phyloP scores from a whole-genome alignment of 2,113 vertebrate genomes.

The Chaenocephalus aceratus region DNA sequence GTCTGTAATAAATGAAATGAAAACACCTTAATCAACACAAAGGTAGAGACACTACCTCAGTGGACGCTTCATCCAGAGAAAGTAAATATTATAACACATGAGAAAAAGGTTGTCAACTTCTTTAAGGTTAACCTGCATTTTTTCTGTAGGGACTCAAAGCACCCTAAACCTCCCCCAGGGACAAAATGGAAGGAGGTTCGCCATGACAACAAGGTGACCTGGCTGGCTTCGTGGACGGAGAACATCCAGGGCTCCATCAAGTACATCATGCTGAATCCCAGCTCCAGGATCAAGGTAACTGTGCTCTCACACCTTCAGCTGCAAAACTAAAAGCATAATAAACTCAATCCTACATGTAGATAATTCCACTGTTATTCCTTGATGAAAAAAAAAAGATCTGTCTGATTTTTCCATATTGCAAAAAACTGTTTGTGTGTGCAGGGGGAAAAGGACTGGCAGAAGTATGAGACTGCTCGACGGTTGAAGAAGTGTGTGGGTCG shows the following conservation, averaged over 20 bases:
- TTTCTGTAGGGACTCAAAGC: slow-evolving; percentile 90
- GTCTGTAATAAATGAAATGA: not conserved
- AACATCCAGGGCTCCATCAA: slow-evolving; percentile 98
- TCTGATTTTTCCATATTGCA: not conserved
- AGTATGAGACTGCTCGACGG: slow-evolving; percentile 94
- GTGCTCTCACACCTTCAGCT: not conserved
- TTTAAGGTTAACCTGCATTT: not conserved
- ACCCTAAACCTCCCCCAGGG: slow-evolving; percentile 91
- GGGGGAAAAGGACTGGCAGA: slow-evolving; percentile 99
- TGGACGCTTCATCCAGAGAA: not conserved
- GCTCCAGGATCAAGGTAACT: slow-evolving; percentile 95
- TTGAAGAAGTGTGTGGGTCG: slow-evolving; percentile 95
- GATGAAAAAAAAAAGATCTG: not conserved
- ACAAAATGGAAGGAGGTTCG: slow-evolving; percentile 96
- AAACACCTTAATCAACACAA: not conserved
- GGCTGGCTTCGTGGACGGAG: slow-evolving; percentile 97
- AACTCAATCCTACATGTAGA: not conserved
- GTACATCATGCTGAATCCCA: slow-evolving; percentile 98
- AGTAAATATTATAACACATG: not conserved
- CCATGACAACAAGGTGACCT: slow-evolving; percentile 97
- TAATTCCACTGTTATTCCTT: not conserved
- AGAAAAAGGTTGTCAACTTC: not conserved
- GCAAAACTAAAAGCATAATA: not conserved
- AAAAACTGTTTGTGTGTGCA: slow-evolving; percentile 57
- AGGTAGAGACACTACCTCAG: too few relatives aligned